A percentile compares a stretch with the other conserved stretches of the same genome.
Conservation (phyloP, 2,888 invertebrate species). For the Dryobotodes eremita region DNA sequence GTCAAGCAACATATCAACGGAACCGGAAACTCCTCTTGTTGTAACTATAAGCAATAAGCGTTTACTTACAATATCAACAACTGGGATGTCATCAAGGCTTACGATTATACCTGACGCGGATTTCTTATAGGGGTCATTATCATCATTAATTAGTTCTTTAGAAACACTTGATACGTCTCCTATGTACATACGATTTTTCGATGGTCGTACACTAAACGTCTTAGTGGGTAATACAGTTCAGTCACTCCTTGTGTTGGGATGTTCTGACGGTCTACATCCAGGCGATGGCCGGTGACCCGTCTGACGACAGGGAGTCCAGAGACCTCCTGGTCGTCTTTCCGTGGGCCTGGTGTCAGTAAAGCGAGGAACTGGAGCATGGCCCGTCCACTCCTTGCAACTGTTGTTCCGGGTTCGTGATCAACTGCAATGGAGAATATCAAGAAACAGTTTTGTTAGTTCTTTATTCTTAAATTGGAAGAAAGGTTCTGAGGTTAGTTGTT, state of each 20-base stretch:
- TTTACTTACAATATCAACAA: constrained; percentile 70
- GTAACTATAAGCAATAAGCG: constrained; percentile 68
- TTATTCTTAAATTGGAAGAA: background rate
- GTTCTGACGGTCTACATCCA: constrained; percentile 82
- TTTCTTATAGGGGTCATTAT: constrained; percentile 48
- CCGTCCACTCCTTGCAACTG: constrained; percentile 87
- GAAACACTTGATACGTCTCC: constrained; percentile 54
- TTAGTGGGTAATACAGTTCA: constrained; percentile 53
- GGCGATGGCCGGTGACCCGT: constrained; percentile 85
- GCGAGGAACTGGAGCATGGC: constrained; percentile 87
- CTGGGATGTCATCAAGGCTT: constrained; percentile 58
- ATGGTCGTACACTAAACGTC: constrained; percentile 61
- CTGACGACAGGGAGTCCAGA: constrained; percentile 85
- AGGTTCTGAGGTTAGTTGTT: background rate
- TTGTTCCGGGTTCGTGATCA: constrained; percentile 82
- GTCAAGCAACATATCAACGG: constrained; percentile 36
- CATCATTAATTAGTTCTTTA: constrained; percentile 47
- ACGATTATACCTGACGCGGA: constrained; percentile 43
- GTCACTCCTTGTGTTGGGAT: constrained; percentile 47
- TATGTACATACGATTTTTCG: constrained; percentile 63
- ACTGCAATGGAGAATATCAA: constrained; percentile 72
- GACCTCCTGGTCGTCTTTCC: constrained; percentile 79
- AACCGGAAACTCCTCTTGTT: constrained; percentile 37
- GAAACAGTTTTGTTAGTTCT: constrained; percentile 43
- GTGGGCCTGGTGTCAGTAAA: constrained; percentile 87